Evolutionary conservation across 2,888 invertebrate species (phyloP).

Genomic region (Habrosyne pyritoides): DNA sequence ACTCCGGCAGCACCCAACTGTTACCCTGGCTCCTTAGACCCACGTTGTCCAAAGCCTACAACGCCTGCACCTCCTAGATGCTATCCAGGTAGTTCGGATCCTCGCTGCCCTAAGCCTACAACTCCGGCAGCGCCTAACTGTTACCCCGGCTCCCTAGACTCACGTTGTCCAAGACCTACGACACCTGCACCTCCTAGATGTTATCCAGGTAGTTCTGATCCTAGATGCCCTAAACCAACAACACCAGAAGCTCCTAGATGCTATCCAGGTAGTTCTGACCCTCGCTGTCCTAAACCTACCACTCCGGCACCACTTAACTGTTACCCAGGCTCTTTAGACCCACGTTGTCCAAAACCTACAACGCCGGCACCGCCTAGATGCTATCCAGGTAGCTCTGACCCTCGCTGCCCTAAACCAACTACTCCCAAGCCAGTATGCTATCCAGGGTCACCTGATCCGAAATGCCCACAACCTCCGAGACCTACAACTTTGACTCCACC

Average conservation of each 20-base stretch:
- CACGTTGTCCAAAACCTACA: too few relatives aligned
- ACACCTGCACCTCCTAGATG: conserved; percentile 41
- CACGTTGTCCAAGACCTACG: conserved; percentile 40
- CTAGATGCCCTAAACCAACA: conserved; percentile 43
- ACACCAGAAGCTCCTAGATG: conserved; percentile 21
- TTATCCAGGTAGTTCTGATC: conserved; percentile 48
- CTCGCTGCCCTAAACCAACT: conserved; percentile 44
- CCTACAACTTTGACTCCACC: too few relatives aligned
- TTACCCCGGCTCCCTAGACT: conserved; percentile 49
- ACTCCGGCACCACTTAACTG: too few relatives aligned
- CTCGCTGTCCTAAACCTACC: too few relatives aligned
- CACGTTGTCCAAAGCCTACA: conserved; percentile 36
- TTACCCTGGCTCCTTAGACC: conserved; percentile 42
- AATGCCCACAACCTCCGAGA: too few relatives aligned
- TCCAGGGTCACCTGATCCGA: too few relatives aligned
- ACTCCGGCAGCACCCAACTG: conserved; percentile 37
- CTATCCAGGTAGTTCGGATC: conserved; percentile 42
- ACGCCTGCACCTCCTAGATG: conserved; percentile 34
- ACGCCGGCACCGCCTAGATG: too few relatives aligned
- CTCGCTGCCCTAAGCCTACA: too few relatives aligned
- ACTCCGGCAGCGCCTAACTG: conserved; percentile 38
- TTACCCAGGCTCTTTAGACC: too few relatives aligned
- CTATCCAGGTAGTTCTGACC: conserved; percentile 60
- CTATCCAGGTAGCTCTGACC: conserved; percentile 57
- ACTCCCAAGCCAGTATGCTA: too few relatives aligned